Evolutionary conservation across 2,888 invertebrate species (phyloP).

Genomic region (Andrena fulva): DNA sequence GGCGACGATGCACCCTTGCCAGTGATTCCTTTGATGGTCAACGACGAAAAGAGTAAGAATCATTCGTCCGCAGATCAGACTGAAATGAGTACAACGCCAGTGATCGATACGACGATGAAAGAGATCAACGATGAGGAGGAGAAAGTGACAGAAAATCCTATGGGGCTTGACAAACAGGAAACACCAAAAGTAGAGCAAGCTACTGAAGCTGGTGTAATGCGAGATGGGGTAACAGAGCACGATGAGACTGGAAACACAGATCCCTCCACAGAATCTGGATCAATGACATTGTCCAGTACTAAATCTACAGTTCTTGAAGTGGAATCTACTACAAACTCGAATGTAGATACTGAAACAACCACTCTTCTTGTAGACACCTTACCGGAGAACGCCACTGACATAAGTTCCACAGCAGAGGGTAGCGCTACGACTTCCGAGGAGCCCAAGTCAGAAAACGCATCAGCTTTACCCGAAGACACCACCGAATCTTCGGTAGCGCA

Average conservation of each 20-base stretch:
- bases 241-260: not conserved
- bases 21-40: constrained; percentile 63
- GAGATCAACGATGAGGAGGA: constrained; percentile 13
- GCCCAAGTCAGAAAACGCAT: not conserved
- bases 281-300: constrained; percentile 8
- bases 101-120: not conserved
- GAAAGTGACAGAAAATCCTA: constrained; percentile 10
- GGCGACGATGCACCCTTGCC: constrained; percentile 69
- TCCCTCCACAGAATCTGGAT: constrained; percentile 3
- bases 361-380: not conserved
- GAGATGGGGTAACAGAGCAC: constrained; percentile 3
- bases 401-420: not conserved
- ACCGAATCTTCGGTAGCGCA: not conserved
- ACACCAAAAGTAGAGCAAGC: not conserved
- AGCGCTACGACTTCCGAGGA: constrained; percentile 32
- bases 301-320: not conserved
- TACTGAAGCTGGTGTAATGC: constrained; percentile 17
- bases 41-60: not conserved
- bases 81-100: not conserved
- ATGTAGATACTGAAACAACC: constrained; percentile 10
- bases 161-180: not conserved
- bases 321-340: not conserved
- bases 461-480: constrained; percentile 3
- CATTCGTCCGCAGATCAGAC: not conserved
- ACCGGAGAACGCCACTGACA: constrained; percentile 37